Percentiles rank a stretch among this genome's conserved stretches.
These are phyloP conservation scores for Scatophagus argus DNA, from an alignment of 2,113 vertebrate genomes.

Conservation along the genomic window DNA sequence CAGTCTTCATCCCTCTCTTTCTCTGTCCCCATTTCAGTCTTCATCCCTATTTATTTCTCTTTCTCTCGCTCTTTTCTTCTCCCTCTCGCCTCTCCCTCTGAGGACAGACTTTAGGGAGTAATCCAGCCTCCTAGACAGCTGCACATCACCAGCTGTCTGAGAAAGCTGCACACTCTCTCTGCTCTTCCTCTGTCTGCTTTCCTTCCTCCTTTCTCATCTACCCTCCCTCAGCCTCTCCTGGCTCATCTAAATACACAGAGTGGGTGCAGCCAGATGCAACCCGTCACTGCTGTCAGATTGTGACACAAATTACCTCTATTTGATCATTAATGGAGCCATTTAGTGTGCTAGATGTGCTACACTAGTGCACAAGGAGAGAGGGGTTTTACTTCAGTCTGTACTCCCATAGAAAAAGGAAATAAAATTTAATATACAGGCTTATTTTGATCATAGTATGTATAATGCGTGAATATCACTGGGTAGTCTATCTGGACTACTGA, in stretches of 20 bases:
- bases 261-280: conserved; percentile 71
- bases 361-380: conserved; percentile 37
- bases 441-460: neutral
- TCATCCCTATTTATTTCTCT: conserved; percentile 49
- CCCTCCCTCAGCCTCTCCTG: conserved; percentile 53
- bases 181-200: conserved; percentile 58
- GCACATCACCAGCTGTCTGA: conserved; percentile 77
- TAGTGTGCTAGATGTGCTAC: conserved; percentile 61
- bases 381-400: conserved; percentile 47
- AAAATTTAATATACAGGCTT: conserved; percentile 27
- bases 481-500: neutral
- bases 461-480: conserved; percentile 8
- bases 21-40: conserved; percentile 61
- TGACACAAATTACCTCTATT: conserved; percentile 82
- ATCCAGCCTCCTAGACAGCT: conserved; percentile 76
- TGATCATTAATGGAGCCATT: conserved; percentile 80
- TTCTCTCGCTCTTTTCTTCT: conserved; percentile 34
- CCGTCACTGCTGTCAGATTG: conserved; percentile 79
- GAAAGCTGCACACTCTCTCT: conserved; percentile 49
- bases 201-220: conserved; percentile 51
- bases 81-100: conserved; percentile 52
- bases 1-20: conserved; percentile 41
- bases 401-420: conserved; percentile 37
- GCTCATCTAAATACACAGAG: conserved; percentile 67
- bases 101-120: conserved; percentile 68